These are phyloP conservation scores for Alloscopus bannaensis DNA, from an alignment of 2,888 invertebrate genomes.

Conservation along the genomic window DNA sequence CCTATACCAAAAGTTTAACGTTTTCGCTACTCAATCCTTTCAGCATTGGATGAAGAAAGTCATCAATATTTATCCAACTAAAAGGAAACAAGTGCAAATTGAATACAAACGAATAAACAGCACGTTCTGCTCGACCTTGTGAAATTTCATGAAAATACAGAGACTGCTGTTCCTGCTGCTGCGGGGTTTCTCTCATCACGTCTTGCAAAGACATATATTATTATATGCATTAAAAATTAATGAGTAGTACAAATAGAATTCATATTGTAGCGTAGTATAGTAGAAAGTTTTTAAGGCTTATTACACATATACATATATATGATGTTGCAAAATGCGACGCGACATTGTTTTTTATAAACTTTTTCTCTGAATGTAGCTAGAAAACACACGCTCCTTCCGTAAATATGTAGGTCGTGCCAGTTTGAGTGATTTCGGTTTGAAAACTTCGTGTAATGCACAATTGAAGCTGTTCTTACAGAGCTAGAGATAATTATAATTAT, in stretches of 20 bases:
- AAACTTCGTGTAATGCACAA: slow-evolving; percentile 8
- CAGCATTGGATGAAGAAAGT: neutral
- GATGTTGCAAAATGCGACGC: neutral
- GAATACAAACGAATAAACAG: neutral
- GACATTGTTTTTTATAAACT: slow-evolving; percentile 1
- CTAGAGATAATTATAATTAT: too few relatives aligned
- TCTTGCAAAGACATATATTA: neutral
- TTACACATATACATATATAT: neutral
- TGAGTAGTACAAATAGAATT: neutral
- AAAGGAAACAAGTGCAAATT: too few relatives aligned
- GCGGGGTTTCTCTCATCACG: slow-evolving; percentile 9
- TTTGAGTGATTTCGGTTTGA: neutral
- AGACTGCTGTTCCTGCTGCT: neutral
- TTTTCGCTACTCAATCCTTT: neutral
- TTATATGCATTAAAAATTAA: slow-evolving; percentile 8
- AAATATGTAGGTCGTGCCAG: neutral
- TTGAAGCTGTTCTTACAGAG: slow-evolving; percentile 2
- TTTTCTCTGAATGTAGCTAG: neutral
- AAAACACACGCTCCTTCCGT: neutral
- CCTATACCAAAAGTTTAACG: neutral
- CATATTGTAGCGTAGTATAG: neutral
- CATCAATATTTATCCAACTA: too few relatives aligned
- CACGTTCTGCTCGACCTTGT: neutral
- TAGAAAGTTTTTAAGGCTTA: slow-evolving; percentile 10
- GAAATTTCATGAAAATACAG: neutral